phyloP scores from a whole-genome alignment of 1,140 invertebrate species.

The Philopotamus ludificatus region DNA sequence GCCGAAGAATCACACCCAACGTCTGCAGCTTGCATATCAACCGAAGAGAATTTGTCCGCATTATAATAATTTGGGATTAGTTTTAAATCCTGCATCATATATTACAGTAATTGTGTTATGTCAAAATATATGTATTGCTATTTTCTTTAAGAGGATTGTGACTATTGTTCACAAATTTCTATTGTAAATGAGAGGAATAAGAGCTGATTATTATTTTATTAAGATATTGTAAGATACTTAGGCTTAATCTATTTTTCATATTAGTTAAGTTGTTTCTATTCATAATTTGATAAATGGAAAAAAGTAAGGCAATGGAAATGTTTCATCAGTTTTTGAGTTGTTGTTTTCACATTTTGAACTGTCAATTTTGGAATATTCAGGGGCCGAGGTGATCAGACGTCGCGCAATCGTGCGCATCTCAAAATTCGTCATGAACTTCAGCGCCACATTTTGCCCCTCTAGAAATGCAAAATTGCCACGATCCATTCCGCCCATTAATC shows the following conservation, averaged over 20 bases:
- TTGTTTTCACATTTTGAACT: neutral
- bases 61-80: too few species aligned
- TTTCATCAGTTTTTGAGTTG: neutral
- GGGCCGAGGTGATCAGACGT: neutral
- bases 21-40: too few species aligned
- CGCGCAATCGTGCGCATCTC: too few species aligned
- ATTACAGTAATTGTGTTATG: neutral
- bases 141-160: conserved; percentile 37
- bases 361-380: neutral
- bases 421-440: too few species aligned
- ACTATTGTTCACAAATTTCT: conserved; percentile 36
- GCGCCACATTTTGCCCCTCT: too few species aligned
- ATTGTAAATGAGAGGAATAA: conserved; percentile 41
- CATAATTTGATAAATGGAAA: conserved; percentile 26
- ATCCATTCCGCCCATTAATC: too few species aligned
- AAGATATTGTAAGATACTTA: conserved; percentile 34
- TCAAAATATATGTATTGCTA: conserved; percentile 13
- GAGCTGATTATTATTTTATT: conserved; percentile 41
- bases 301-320: neutral
- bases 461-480: too few species aligned
- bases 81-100: neutral
- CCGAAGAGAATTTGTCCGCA: too few species aligned
- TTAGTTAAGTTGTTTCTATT: conserved; percentile 26
- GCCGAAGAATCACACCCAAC: too few species aligned
- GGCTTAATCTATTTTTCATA: conserved; percentile 38